Base-by-base conservation (phyloP, 2,797 vertebrate genomes). In the Eurystomus glaucurus region DNA sequence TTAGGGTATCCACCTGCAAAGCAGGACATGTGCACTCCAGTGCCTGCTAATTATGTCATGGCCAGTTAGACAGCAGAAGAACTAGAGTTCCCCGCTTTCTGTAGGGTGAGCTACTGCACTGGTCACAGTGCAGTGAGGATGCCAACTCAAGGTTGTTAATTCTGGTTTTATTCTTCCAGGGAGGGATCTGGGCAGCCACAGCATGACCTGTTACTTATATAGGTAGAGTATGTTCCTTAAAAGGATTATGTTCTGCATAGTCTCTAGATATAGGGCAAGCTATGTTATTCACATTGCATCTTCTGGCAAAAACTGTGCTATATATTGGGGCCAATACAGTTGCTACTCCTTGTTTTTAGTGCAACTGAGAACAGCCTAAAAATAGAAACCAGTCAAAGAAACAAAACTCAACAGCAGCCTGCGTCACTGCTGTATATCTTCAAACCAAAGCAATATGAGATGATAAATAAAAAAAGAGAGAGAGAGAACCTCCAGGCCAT, bases 381-480 rank as follows among this genome's bases (percentile, higher is more conserved):
- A 96, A 96, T 95, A 97, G 96, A 93, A 97, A 96, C 45, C 15
- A 79, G 61, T 64, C 61, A 93, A 93, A 93, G 71, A 76, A 86
- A 45, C 60, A 72, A 94, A 95, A 48, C 69, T 76, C 92, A 96
- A 43, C 66, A 85, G 83, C 87, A 94, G 58, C 82, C 54, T 96
- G 52, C 68, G 64, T 97, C 90, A 86, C 39, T 92, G 65, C 91
- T 95, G 21, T 84, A 1, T 81, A 33, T 92, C 90, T 96, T 96
- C 94, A 97, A 96, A 93, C 87, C 37, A 48, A 14, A 10, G 85
- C 70, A 84, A 88, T 86, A 95, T 90, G 71, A 91, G 62, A 70
- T 61, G 88, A 85, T 71, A 96, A 97, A 97, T 83, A 85, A 89
- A 89, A 93, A 78, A 82, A 46, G 45, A 18, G 70, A 90, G 69